A percentile compares a stretch with the other conserved stretches of the same genome.
Conservation (phyloP, 2,797 vertebrate species). For the Hipposideros larvatus region DNA sequence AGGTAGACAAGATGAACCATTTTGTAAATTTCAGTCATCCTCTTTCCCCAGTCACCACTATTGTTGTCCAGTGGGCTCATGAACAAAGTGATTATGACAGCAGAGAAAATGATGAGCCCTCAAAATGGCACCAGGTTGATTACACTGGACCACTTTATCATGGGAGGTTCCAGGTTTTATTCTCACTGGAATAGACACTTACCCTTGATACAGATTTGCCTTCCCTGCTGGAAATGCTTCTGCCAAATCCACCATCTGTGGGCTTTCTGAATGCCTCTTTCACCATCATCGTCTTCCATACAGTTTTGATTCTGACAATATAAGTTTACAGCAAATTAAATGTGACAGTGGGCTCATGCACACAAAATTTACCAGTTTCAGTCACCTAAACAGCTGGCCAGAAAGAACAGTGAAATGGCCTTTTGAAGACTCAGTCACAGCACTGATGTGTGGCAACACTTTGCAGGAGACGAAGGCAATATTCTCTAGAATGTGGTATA, state of each 20-base stretch:
- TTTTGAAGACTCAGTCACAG: neutral
- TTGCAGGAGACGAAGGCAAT: neutral
- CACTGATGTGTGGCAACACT: neutral
- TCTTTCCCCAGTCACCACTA: neutral
- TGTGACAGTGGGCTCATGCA: neutral
- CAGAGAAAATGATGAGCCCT: neutral
- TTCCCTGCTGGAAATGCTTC: neutral
- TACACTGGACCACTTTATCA: neutral
- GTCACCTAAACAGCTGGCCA: neutral
- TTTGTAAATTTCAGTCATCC: neutral
- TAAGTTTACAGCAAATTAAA: neutral
- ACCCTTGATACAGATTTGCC: neutral
- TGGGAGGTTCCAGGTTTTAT: neutral
- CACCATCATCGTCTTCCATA: neutral
- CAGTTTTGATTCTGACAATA: neutral
- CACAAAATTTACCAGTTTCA: neutral
- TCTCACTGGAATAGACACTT: neutral
- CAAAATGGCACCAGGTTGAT: neutral
- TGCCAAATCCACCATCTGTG: neutral
- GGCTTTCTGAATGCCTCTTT: neutral
- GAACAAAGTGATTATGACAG: neutral
- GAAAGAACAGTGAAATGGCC: neutral
- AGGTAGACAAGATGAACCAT: neutral
- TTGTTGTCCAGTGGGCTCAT: neutral
- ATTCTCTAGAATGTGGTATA: neutral